A percentile compares a stretch with the other conserved stretches of the same genome.
These are phyloP conservation scores for Tragelaphus buxtoni DNA, from an alignment of 2,113 vertebrate species.

Conservation along the genomic window DNA sequence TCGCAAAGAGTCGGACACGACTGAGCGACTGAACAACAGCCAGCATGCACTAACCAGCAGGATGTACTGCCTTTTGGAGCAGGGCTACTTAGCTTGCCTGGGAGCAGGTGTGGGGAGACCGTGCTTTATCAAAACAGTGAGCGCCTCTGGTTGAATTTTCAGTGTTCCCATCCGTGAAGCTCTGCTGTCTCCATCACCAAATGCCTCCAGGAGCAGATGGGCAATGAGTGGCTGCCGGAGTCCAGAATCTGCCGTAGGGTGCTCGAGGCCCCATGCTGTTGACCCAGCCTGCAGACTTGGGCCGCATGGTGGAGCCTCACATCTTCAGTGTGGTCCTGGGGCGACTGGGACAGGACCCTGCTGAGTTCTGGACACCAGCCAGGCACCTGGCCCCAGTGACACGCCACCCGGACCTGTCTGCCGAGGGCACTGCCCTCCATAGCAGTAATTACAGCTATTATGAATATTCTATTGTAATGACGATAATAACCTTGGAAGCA, in stretches of 20 bases:
- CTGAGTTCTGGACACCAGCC: neutral
- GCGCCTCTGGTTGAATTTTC: neutral
- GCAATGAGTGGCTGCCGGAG: fast-evolving
- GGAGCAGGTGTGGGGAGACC: too few species aligned
- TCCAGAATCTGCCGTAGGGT: neutral
- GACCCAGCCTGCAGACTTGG: neutral
- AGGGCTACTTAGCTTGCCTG: neutral
- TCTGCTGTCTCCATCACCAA: fast-evolving
- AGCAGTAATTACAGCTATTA: neutral
- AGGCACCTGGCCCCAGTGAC: neutral
- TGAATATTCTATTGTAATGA: neutral
- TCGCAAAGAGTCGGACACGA: fast-evolving
- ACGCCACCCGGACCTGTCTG: neutral
- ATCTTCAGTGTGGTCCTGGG: neutral
- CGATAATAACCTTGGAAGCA: neutral
- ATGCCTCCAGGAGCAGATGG: neutral
- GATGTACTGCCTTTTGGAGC: fast-evolving
- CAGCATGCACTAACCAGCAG: fast-evolving
- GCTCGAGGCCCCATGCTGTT: fast-evolving
- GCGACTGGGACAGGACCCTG: neutral
- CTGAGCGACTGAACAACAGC: neutral
- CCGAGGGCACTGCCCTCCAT: neutral
- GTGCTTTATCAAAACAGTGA: neutral
- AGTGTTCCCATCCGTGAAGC: fast-evolving
- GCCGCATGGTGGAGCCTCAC: fast-evolving